Evolutionary conservation across 2,888 invertebrate genomes (phyloP), one percentile per base, ranked within the genome.

Genomic region (Patella depressa): DNA sequence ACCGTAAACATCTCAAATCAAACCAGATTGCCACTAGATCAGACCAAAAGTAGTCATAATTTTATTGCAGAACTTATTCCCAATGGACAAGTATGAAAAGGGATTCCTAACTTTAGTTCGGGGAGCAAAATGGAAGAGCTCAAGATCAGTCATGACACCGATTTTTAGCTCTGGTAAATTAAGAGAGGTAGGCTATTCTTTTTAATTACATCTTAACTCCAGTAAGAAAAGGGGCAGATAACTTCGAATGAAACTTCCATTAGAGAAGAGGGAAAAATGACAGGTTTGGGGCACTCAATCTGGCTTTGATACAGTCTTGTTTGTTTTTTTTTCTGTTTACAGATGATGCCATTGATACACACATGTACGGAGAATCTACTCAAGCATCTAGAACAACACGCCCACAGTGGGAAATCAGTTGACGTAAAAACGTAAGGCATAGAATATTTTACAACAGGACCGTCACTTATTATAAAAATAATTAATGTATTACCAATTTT

Each of bases 41-140:
- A 34, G 34, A 34, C 34, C 4, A 34, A 34, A 4, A 34, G 5
- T 5, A 34, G 34, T 34, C 34, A 34, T 34, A 34, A 34, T 34
- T 34, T 34, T 34, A 34, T 34, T 4, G 9, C 45, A 45, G 45
- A 45, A 9, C 1, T 1, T 45, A 9, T 9, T 76, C 75, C 78
- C 34, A 81, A 85, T 71, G 74, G 84, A 75, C 78, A 78, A 76
- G 79, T 81, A 81, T 72, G 76, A 71, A 19, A 34, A 24, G 12
- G 45, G 59, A n/a, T 72, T 17, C 11, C 29, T 71, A 71, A 71
- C 77, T 19, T 53, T 70, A 15, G 19, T 53, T 3, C n/a, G 72
- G 11, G 79, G 75, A 19, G 79, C 78, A 14, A 75, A 80, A 54
- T 85, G 85, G 83, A 83, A 81, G 71, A 81, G 76, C 73, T 73